A percentile compares a stretch with the other conserved stretches of the same genome.
Conservation (phyloP, 2,797 vertebrate species). For the Cossypha heuglini region DNA sequence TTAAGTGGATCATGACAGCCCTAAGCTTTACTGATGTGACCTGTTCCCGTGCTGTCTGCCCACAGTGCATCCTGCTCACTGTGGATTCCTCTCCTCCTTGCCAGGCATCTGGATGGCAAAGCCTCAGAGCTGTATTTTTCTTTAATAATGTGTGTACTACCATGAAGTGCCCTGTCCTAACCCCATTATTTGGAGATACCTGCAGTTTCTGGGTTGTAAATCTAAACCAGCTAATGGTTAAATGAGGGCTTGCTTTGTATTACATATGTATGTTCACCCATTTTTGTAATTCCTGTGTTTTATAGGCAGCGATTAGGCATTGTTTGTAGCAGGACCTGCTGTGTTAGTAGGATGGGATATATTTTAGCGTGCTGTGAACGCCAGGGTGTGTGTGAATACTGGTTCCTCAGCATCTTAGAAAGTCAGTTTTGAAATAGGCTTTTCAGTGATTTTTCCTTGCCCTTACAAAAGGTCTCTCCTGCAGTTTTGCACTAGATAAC, state of each 20-base stretch:
- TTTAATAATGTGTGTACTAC: fast-evolving
- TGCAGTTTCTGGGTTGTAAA: neutral
- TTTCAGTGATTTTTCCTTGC: neutral
- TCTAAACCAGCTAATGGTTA: neutral
- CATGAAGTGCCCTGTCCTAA: neutral
- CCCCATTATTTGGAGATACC: neutral
- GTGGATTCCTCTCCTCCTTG: neutral
- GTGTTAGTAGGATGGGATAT: neutral
- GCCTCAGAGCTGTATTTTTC: neutral
- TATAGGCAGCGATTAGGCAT: neutral
- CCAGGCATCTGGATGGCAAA: neutral
- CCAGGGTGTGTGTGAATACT: neutral
- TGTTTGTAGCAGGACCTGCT: neutral
- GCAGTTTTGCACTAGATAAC: neutral
- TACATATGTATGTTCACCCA: neutral
- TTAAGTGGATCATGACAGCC: neutral
- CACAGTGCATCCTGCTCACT: neutral
- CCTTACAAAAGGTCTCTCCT: neutral
- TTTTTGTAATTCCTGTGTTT: neutral
- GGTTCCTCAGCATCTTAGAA: neutral
- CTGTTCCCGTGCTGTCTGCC: neutral
- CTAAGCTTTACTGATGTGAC: neutral
- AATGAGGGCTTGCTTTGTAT: neutral
- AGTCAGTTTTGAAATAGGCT: neutral
- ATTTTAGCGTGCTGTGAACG: neutral